Evolutionary conservation across 2,797 vertebrate species (phyloP), one percentile per base, ranked within the genome.

Genomic region (Hybognathus amarus): DNA sequence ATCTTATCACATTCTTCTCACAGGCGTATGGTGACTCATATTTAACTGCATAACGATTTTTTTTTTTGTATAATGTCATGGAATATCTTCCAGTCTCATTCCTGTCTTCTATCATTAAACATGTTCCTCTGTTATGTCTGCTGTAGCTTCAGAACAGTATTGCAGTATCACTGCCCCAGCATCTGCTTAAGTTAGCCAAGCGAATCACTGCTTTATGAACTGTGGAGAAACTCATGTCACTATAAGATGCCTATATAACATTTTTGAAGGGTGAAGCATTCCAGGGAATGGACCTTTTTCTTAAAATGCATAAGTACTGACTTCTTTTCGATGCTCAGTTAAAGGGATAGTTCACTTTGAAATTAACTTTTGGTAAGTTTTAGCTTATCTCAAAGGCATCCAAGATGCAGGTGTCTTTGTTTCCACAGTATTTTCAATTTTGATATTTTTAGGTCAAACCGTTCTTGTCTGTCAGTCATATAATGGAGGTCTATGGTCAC

Each of bases 21-120:
- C 33, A 67, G 38, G 36, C 38, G 13, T 64, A 45, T 38, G 20
- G 36, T 40, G 63, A 50, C 40, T 79, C 74, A 78, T 59, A 47
- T 61, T 77, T 82, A 30, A 78, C 56, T 82, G 20, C 33, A 71
- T 59, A 27, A 22, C 38, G 59, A 52, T 9, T 77, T 45, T 77
- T 45, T 38, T 40, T 12, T 2, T 36, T 20, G n/a, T 38, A 22
- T 17, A 77, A 67, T 69, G 22, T 20, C n/a, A 68, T 40, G n/a
- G 54, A 40, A 40, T 47, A 54, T 79, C 66, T 30, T 54, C 22
- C 63, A 2, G 30, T 13, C 27, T 52, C 17, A 18, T 66, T 63
- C 24, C 42, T 64, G 64, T 47, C 52, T 9, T 18, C 17, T 27
- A 59, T 59, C 8, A n/a, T 36, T 56, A 59, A 30, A 52, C 61